A percentile compares a stretch with the other conserved stretches of the same genome.
Conservation (phyloP, 2,888 invertebrate species). For the Nymphalis c-album region DNA sequence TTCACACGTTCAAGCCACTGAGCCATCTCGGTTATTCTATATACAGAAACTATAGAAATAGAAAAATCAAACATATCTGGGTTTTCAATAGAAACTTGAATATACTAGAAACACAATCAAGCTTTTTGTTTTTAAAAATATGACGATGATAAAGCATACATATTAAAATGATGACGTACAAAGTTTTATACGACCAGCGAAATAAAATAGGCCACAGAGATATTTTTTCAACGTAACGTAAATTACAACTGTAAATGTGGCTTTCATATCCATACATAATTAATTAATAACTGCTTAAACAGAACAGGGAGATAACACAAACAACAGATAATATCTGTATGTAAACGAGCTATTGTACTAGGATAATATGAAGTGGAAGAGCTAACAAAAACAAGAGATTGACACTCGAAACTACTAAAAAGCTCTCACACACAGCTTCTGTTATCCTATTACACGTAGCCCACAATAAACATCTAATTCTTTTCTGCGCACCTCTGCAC, state of each 20-base stretch:
- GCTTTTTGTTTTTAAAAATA: constrained; percentile 1
- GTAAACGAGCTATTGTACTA: constrained; percentile 33
- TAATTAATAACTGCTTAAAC: constrained; percentile 12
- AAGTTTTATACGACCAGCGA: constrained; percentile 12
- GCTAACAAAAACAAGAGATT: constrained; percentile 40
- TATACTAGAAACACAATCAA: constrained; percentile 5
- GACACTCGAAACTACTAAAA: constrained; percentile 61
- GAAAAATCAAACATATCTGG: no score
- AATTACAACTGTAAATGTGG: background rate
- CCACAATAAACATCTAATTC: constrained; percentile 79
- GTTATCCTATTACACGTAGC: constrained; percentile 73
- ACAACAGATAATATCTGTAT: constrained; percentile 11
- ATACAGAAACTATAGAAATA: no score
- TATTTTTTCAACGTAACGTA: background rate
- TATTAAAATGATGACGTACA: constrained; percentile 4
- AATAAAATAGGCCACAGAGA: constrained; percentile 23
- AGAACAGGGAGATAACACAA: constrained; percentile 1
- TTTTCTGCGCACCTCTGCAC: constrained; percentile 80
- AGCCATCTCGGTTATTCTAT: no score
- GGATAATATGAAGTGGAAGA: constrained; percentile 38
- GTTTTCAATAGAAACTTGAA: background rate
- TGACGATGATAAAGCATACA: background rate
- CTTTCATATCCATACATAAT: constrained; percentile 17
- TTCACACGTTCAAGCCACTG: no score
- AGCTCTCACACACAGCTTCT: constrained; percentile 63